A percentile compares a stretch with the other conserved stretches of the same genome.
Conservation (phyloP, 2,113 vertebrate genomes). For the Spermophilus dauricus region DNA sequence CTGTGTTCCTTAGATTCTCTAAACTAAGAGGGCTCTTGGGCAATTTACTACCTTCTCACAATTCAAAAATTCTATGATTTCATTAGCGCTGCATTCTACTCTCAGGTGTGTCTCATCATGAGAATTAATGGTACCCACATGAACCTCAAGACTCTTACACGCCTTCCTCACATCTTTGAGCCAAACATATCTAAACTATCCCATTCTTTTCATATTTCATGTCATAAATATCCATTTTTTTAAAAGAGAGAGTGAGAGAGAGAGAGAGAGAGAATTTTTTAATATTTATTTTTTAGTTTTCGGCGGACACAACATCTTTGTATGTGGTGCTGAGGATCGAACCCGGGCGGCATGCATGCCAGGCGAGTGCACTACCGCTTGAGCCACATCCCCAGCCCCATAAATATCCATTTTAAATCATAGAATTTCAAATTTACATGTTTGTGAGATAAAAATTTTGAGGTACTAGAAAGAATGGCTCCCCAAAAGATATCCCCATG, state of each 20-base stretch:
- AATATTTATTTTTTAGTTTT: too few species aligned
- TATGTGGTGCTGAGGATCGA: too few species aligned
- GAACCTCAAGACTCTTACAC: background rate
- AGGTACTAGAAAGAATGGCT: background rate
- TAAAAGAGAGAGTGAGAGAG: too few species aligned
- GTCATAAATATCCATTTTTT: background rate
- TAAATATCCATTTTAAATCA: conserved; percentile 7
- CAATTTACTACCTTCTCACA: background rate
- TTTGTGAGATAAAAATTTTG: conserved; percentile 41
- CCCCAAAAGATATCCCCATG: background rate
- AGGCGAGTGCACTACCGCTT: too few species aligned
- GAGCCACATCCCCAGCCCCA: background rate
- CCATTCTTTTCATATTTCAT: conserved; percentile 30
- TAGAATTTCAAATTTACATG: conserved; percentile 34
- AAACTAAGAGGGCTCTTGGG: background rate
- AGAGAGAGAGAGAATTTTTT: too few species aligned
- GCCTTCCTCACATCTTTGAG: background rate
- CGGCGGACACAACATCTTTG: too few species aligned
- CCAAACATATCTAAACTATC: background rate
- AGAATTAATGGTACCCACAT: background rate
- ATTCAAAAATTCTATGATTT: background rate
- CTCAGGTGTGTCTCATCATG: background rate
- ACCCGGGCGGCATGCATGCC: too few species aligned
- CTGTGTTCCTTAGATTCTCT: background rate
- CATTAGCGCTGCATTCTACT: background rate